These are phyloP conservation scores for Caenorhabditis sp. DNA, from an alignment of 2,888 invertebrate genomes.

Conservation along the genomic window DNA sequence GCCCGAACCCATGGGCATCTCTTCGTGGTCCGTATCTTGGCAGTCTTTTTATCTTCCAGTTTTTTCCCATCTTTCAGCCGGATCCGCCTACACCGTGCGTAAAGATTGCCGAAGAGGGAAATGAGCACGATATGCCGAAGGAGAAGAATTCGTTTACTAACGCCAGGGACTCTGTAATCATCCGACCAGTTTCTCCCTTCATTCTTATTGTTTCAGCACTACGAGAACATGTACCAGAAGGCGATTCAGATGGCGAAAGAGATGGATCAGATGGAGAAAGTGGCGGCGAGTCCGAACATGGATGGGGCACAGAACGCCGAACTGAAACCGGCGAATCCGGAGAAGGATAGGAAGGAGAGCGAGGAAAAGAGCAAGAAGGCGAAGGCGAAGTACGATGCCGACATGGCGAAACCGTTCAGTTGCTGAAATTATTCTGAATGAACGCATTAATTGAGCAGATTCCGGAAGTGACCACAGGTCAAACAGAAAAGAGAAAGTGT, in stretches of 20 bases:
- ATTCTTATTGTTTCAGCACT: conserved; percentile 62
- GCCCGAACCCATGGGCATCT: conserved; percentile 73
- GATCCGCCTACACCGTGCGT: conserved; percentile 64
- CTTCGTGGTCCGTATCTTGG: conserved; percentile 54
- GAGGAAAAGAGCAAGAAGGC: conserved; percentile 61
- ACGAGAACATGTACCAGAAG: conserved; percentile 73
- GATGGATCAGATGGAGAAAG: conserved; percentile 63
- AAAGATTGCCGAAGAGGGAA: conserved; percentile 52
- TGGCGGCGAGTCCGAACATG: conserved; percentile 34
- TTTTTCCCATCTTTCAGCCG: conserved; percentile 35
- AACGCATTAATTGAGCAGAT: too few relatives aligned
- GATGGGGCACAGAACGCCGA: conserved; percentile 29
- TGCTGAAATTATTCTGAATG: too few relatives aligned
- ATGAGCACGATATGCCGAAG: conserved; percentile 52
- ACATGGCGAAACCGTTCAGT: conserved; percentile 59
- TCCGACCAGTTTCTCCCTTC: not conserved
- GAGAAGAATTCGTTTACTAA: conserved; percentile 63
- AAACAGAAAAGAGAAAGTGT: not conserved
- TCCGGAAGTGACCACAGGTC: not conserved
- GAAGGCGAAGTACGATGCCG: conserved; percentile 58
- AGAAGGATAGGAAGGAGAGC: conserved; percentile 54
- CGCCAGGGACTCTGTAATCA: conserved; percentile 60
- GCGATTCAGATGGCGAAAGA: conserved; percentile 70
- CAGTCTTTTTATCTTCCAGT: conserved; percentile 32
- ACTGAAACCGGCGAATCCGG: conserved; percentile 60